Conservation (phyloP, 2,113 vertebrate species). For the Dicaeum eximium region DNA sequence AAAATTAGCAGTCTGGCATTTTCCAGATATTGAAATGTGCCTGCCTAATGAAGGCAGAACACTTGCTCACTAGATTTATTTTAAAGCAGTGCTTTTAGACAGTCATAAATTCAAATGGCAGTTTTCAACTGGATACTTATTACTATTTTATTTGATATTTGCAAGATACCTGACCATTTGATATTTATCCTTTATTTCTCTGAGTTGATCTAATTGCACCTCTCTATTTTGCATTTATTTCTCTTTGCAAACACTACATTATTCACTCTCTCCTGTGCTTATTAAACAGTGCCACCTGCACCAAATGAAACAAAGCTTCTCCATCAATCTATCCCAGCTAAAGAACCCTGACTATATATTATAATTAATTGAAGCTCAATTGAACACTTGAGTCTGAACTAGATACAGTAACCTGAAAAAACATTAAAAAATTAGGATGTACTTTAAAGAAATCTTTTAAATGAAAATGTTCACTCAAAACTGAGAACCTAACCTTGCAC, state of each 20-base stretch:
- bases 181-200: constrained; percentile 72
- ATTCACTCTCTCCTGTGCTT: constrained; percentile 78
- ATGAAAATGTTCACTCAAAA: constrained; percentile 63
- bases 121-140: constrained; percentile 45
- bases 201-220: constrained; percentile 74
- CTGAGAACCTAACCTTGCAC: constrained; percentile 69
- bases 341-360: constrained; percentile 73
- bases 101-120: constrained; percentile 46
- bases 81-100: constrained; percentile 41
- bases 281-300: constrained; percentile 83
- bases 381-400: constrained; percentile 71
- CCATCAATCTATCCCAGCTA: constrained; percentile 71
- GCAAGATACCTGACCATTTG: constrained; percentile 68
- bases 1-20: constrained; percentile 22
- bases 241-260: constrained; percentile 79
- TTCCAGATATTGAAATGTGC: constrained; percentile 40
- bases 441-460: constrained; percentile 72
- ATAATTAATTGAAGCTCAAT: constrained; percentile 77
- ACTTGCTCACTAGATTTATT: constrained; percentile 33
- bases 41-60: constrained; percentile 39
- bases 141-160: constrained; percentile 63
- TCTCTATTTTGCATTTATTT: constrained; percentile 80
- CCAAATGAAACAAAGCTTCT: constrained; percentile 77
- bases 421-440: constrained; percentile 63
- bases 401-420: constrained; percentile 64